A percentile compares a stretch with the other conserved stretches of the same genome.
Evolutionary conservation across 2,113 vertebrate genomes (phyloP).

Genomic region (Centrocercus urophasianus): DNA sequence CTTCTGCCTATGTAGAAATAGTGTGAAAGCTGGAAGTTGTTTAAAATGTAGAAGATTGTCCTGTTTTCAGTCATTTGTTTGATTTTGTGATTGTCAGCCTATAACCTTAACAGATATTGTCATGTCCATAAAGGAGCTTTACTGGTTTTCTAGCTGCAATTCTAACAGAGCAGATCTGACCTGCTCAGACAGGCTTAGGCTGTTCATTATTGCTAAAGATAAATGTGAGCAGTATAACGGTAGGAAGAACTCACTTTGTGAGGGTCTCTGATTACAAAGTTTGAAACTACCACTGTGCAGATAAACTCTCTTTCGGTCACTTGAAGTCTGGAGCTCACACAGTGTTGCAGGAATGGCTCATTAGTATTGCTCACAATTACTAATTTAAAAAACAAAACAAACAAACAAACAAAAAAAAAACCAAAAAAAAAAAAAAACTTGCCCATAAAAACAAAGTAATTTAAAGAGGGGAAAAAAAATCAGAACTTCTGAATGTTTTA

Average conservation of each 20-base stretch:
- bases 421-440: not conserved
- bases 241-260: conserved; percentile 6
- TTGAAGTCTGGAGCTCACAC: not conserved
- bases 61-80: not conserved
- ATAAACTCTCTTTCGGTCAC: not conserved
- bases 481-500: conserved; percentile 35
- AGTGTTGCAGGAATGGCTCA: not conserved
- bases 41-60: not conserved
- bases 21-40: not conserved
- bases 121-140: too few relatives aligned
- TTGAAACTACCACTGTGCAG: not conserved
- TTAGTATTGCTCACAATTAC: not conserved
- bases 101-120: not conserved
- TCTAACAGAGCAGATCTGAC: not conserved
- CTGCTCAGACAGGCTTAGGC: not conserved
- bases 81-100: not conserved
- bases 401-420: not conserved
- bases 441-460: not conserved
- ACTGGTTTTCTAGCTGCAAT: not conserved
- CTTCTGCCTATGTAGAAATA: not conserved
- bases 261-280: not conserved
- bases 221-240: not conserved
- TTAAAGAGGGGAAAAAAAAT: not conserved
- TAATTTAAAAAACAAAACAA: not conserved
- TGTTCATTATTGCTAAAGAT: not conserved